Evolutionary conservation across 2,888 invertebrate species (phyloP), one percentile per base, ranked within the genome.

Genomic region (Athripsodes cinereus): DNA sequence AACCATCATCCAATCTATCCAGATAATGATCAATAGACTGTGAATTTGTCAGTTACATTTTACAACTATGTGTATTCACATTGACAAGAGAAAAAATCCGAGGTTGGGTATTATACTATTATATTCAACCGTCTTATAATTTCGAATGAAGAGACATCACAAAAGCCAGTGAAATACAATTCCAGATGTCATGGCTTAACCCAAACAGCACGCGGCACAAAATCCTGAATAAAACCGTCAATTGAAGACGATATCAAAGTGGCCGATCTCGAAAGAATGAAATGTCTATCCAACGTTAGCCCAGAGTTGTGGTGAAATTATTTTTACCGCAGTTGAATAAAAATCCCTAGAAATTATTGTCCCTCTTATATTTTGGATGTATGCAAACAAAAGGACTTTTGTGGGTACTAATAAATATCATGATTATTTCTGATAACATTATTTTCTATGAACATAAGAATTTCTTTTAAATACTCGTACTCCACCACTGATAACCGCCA

Each of bases 221-320:
- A 47, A 48, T 56, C 51, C 51, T 56, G 53, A 60, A 60, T 60
- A 56, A 53, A 60, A 60, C 49, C 57, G 60, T 60, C 60, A 60
- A 60, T 60, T 53, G 60, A 55, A 40, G 53, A 19, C 13, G 44
- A 48, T 57, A 57, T 57, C 57, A 31, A 18, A 22, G 16, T 26
- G 51, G 52, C 53, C 56, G 51, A 60, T 60, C 60, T 53, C 40
- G 40, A 16, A 3, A 51, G 55, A 55, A 35, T 49, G 34, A 55
- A 48, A 47, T 54, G 13, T 40, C 26, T 3, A 26, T 6, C 3
- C 26, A 26, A 26, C 34, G 18, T 18, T 44, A 5, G 18, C 44
- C 44, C 44, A 44, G 44, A 16, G 44, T 5, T 18, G 13, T 16
- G 18, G 5, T 5, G 44, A 44, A 44, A 44, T 44, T 18, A 44